Conservation (phyloP, 2,888 invertebrate genomes). For the Allolobophora icterica region DNA sequence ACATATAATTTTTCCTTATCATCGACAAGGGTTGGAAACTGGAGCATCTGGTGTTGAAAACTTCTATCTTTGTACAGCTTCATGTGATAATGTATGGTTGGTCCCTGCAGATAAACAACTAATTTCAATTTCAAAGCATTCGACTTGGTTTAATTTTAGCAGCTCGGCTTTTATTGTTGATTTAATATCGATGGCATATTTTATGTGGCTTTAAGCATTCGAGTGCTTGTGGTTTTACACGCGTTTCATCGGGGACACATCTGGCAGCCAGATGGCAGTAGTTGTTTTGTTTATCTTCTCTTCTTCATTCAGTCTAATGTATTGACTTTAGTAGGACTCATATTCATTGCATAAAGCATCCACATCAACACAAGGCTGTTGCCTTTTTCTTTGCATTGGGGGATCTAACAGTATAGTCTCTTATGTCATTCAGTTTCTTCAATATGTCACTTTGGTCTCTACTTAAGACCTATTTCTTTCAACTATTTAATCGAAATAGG, state of each 20-base stretch:
- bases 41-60: background rate
- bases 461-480: too few species aligned
- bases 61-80: slow-evolving; percentile 4
- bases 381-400: background rate
- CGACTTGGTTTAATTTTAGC: background rate
- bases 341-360: background rate
- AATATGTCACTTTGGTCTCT: too few species aligned
- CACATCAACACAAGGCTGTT: background rate
- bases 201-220: background rate
- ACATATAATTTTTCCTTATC: slow-evolving; percentile 19
- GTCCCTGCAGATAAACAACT: background rate
- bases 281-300: background rate
- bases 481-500: too few species aligned
- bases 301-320: background rate
- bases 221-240: background rate
- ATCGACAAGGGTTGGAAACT: background rate
- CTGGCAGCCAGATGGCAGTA: background rate
- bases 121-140: background rate
- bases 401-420: background rate
- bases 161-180: background rate
- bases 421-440: too few species aligned
- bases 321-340: background rate
- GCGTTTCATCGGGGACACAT: background rate
- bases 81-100: background rate
- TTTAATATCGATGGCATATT: background rate